Conservation (phyloP, 2,797 vertebrate species). For the Allochrocebus solatus region DNA sequence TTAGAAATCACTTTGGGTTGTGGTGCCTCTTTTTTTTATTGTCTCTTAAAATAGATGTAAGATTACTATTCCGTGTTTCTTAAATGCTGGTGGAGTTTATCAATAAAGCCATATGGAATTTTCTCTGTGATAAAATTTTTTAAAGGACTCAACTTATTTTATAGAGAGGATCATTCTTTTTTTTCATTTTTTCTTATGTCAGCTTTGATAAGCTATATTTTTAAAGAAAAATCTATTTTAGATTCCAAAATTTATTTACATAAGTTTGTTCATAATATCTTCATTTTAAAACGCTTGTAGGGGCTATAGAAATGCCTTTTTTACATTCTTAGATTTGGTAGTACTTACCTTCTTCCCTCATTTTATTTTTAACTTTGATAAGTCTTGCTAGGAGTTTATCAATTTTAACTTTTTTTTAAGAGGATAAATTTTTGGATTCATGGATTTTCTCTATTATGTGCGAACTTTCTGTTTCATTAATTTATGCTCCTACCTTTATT, state of each 20-base stretch:
- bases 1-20: neutral
- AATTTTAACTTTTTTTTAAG: neutral
- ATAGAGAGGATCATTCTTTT: neutral
- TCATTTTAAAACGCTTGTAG: neutral
- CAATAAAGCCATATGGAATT: neutral
- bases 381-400: neutral
- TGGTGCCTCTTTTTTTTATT: neutral
- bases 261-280: neutral
- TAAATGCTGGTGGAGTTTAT: neutral
- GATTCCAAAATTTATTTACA: neutral
- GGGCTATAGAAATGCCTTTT: neutral
- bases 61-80: neutral
- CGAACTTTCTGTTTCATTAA: slow-evolving; percentile 26
- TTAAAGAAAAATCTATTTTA: neutral
- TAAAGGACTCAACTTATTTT: neutral
- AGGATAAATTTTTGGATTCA: neutral
- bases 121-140: neutral
- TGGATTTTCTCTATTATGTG: neutral
- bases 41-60: neutral
- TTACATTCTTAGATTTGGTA: neutral
- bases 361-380: neutral
- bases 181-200: neutral
- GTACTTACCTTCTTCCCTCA: neutral
- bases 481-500: neutral
- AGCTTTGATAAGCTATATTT: neutral